A percentile compares a stretch with the other conserved stretches of the same genome.
These are phyloP conservation scores for Augochlora pura DNA, from an alignment of 1,140 invertebrate species.

Conservation along the genomic window DNA sequence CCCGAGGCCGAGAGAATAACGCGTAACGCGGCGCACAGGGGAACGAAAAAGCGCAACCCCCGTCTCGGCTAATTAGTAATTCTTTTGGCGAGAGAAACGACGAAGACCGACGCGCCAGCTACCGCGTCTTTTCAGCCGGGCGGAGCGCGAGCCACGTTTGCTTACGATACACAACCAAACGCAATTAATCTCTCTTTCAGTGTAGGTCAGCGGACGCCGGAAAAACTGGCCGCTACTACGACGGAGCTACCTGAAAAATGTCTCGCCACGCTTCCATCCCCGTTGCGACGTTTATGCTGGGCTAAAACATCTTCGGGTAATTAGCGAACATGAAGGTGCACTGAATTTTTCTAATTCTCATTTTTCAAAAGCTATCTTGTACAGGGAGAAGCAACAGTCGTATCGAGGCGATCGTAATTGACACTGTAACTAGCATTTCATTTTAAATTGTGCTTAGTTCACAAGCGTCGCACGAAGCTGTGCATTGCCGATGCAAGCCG, in stretches of 20 bases:
- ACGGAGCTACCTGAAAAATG: not conserved
- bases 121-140: constrained; percentile 39
- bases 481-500: not conserved
- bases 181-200: constrained; percentile 67
- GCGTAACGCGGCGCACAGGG: not conserved
- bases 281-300: not conserved
- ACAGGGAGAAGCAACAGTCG: too few species aligned
- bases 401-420: too few species aligned
- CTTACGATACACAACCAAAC: constrained; percentile 64
- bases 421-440: too few species aligned
- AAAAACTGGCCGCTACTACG: constrained; percentile 13
- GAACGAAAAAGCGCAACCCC: constrained; percentile 24
- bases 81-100: constrained; percentile 52
- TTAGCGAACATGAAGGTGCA: too few species aligned
- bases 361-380: too few species aligned
- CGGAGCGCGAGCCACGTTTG: constrained; percentile 48
- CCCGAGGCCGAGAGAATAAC: constrained; percentile 3
- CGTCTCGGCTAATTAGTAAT: constrained; percentile 67
- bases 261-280: not conserved
- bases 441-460: too few species aligned
- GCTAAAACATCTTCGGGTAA: too few species aligned
- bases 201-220: constrained; percentile 24
- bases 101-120: constrained; percentile 13
- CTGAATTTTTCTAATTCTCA: too few species aligned
- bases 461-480: constrained; percentile 9